Conservation (phyloP, 2,888 invertebrate species). For the Lycaena phlaeas region DNA sequence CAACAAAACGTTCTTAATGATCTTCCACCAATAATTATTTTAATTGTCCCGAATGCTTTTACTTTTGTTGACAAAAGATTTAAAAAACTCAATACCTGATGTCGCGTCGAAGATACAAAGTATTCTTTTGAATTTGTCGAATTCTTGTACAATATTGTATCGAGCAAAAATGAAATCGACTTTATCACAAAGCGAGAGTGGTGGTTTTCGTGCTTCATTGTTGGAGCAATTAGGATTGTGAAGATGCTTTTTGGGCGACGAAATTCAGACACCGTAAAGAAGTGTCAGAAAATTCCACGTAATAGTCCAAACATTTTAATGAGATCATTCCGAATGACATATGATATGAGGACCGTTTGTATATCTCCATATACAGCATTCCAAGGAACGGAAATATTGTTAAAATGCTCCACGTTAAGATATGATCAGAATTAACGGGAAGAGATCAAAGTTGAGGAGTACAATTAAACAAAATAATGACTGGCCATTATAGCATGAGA, state of each 20-base stretch:
- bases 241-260: slow-evolving; percentile 29
- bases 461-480: too few relatives aligned
- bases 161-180: too few relatives aligned
- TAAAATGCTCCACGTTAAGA: slow-evolving; percentile 37
- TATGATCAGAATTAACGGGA: not conserved
- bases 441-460: not conserved
- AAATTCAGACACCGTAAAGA: slow-evolving; percentile 41
- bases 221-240: slow-evolving; percentile 17
- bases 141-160: too few relatives aligned
- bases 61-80: slow-evolving; percentile 38
- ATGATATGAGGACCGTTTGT: slow-evolving; percentile 42
- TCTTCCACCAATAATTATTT: slow-evolving; percentile 44
- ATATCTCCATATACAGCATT: slow-evolving; percentile 23
- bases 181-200: not conserved
- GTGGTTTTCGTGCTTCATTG: slow-evolving; percentile 2
- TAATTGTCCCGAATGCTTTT: slow-evolving; percentile 54
- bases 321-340: slow-evolving; percentile 44
- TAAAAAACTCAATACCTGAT: too few relatives aligned
- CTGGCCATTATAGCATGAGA: too few relatives aligned
- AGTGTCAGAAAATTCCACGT: slow-evolving; percentile 40
- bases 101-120: slow-evolving; percentile 27
- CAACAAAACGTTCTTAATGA: slow-evolving; percentile 54
- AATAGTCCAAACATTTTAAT: slow-evolving; percentile 62
- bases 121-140: slow-evolving; percentile 1
- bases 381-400: slow-evolving; percentile 47